These are phyloP conservation scores for Heliconius nattereri DNA, from an alignment of 1,140 invertebrate species.

Conservation along the genomic window DNA sequence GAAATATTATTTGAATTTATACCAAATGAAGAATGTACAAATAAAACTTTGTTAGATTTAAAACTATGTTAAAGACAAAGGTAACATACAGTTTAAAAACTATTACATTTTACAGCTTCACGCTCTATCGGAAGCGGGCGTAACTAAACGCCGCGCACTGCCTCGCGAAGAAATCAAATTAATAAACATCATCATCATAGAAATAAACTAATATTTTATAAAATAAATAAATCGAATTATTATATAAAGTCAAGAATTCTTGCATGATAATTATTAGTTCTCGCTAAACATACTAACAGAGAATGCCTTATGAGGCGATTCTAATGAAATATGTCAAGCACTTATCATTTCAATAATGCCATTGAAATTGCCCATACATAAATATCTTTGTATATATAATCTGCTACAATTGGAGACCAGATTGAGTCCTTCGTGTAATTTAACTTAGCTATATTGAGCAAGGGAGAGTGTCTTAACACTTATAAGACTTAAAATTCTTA, in stretches of 20 bases:
- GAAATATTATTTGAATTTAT: too few species aligned
- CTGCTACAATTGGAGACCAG: neutral
- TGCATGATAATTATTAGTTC: neutral
- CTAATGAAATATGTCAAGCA: conserved; percentile 5
- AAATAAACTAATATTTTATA: too few species aligned
- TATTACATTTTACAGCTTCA: too few species aligned
- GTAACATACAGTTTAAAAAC: too few species aligned
- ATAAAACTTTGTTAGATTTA: too few species aligned
- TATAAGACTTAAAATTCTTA: too few species aligned
- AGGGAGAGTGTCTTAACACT: neutral
- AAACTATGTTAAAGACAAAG: too few species aligned
- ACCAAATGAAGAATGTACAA: too few species aligned
- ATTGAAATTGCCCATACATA: neutral
- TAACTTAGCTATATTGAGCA: neutral
- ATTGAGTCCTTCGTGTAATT: neutral
- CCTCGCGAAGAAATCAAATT: too few species aligned
- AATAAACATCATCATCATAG: too few species aligned
- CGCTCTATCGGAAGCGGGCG: too few species aligned
- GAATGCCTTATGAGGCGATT: neutral
- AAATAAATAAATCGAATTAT: neutral
- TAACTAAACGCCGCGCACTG: too few species aligned
- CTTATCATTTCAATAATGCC: neutral
- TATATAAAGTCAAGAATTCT: neutral
- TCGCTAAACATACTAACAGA: neutral
- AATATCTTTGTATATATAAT: neutral